A percentile compares a stretch with the other conserved stretches of the same genome.
phyloP scores from a whole-genome alignment of 2,113 vertebrate species.

The Morone saxatilis region DNA sequence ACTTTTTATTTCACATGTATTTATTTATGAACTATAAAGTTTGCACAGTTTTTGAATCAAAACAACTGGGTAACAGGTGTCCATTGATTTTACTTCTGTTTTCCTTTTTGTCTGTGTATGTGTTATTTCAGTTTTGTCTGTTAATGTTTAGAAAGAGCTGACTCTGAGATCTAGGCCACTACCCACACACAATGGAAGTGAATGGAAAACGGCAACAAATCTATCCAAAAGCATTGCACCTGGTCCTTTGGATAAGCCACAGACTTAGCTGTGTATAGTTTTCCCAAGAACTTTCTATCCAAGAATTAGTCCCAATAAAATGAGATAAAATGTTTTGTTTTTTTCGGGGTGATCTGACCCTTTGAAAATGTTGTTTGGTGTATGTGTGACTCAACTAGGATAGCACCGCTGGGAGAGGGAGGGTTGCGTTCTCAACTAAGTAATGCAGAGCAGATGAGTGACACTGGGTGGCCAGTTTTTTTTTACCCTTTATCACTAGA shows the following conservation, averaged over 20 bases:
- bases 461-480: conserved; percentile 45
- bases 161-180: not conserved
- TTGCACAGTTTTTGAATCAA: not conserved
- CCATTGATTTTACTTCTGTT: not conserved
- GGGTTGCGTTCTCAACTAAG: conserved; percentile 23
- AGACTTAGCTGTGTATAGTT: not conserved
- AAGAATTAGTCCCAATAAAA: not conserved
- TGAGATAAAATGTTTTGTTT: not conserved
- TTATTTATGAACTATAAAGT: not conserved
- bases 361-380: conserved; percentile 12
- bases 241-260: no score
- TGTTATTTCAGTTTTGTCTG: not conserved
- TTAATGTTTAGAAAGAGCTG: not conserved
- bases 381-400: conserved; percentile 34
- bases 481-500: conserved; percentile 29
- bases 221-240: not conserved
- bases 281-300: not conserved
- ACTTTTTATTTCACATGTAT: not conserved
- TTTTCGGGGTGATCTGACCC: not conserved
- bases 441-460: conserved; percentile 41
- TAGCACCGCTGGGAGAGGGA: conserved; percentile 21
- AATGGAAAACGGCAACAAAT: not conserved
- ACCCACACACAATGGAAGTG: not conserved
- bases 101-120: not conserved
- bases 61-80: not conserved